Conservation (phyloP, 1,140 invertebrate species). For the Drosophila parabipectinata region DNA sequence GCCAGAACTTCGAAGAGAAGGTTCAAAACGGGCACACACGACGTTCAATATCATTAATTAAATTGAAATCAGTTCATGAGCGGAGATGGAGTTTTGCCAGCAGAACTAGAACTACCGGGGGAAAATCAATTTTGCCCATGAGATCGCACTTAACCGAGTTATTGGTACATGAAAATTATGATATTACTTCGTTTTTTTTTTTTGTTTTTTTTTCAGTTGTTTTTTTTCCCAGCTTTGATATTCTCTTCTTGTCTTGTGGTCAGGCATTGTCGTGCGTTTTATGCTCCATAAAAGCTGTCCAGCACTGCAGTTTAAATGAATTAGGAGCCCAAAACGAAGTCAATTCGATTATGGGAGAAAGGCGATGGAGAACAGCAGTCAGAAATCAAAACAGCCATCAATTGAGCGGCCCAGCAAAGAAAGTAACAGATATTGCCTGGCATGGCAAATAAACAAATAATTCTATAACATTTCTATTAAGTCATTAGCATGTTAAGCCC, state of each 20-base stretch:
- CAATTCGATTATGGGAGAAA: constrained; percentile 57
- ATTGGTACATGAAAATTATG: constrained; percentile 82
- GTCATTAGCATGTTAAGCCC: constrained; percentile 61
- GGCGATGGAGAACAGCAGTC: constrained; percentile 25
- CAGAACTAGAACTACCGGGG: constrained; percentile 35
- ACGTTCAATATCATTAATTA: constrained; percentile 76
- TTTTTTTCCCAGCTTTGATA: constrained; percentile 26
- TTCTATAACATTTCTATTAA: constrained; percentile 66
- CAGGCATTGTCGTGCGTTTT: constrained; percentile 74
- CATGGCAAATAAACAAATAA: constrained; percentile 48
- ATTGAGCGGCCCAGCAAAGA: constrained; percentile 48
- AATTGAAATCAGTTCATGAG: constrained; percentile 70
- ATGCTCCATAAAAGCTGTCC: constrained; percentile 78
- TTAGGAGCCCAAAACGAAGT: constrained; percentile 78
- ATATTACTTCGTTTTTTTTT: constrained; percentile 54
- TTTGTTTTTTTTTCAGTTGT: not conserved
- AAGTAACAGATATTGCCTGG: constrained; percentile 48
- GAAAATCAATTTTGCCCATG: constrained; percentile 78
- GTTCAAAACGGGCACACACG: constrained; percentile 69
- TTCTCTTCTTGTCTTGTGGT: constrained; percentile 47
- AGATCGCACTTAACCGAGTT: constrained; percentile 69
- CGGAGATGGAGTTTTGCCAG: constrained; percentile 20
- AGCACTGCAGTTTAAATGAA: constrained; percentile 68
- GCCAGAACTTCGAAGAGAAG: constrained; percentile 16
- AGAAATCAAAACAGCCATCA: constrained; percentile 26